Conservation (phyloP, 1,140 invertebrate genomes). For the Holcopasites calliopsidis region DNA sequence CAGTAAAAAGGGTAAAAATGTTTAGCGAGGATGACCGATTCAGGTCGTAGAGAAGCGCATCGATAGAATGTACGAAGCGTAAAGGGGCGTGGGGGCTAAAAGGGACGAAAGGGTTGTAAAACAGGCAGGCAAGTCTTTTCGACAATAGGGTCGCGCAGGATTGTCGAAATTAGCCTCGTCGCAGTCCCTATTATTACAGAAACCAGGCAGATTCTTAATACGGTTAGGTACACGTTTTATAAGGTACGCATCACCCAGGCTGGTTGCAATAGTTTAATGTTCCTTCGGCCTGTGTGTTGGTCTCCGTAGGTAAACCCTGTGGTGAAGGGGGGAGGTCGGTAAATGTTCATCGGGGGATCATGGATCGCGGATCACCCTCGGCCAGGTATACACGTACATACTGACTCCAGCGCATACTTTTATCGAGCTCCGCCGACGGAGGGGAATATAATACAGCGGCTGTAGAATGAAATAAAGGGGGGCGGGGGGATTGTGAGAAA, state of each 20-base stretch:
- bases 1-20: not conserved
- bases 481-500: conserved; percentile 34
- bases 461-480: conserved; percentile 22
- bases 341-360: conserved; percentile 34
- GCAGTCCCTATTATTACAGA: not conserved
- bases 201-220: not conserved
- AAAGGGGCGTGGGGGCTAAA: not conserved
- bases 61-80: conserved; percentile 5
- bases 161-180: not conserved
- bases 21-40: not conserved
- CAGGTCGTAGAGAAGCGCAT: conserved; percentile 1
- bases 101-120: conserved; percentile 2
- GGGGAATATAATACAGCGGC: conserved; percentile 10
- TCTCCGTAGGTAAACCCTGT: not conserved
- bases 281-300: not conserved
- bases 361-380: conserved; percentile 10
- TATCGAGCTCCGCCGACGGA: not conserved
- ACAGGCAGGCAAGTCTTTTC: not conserved
- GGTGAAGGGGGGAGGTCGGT: not conserved
- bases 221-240: not conserved
- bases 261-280: conserved; percentile 27
- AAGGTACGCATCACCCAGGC: conserved; percentile 33
- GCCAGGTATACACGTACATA: conserved; percentile 4
- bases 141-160: not conserved
- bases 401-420: conserved; percentile 17